These are phyloP conservation scores for Bolinopsis microptera DNA, from an alignment of 37 sponge, comb jelly and placozoan genomes.

Conservation along the genomic window DNA sequence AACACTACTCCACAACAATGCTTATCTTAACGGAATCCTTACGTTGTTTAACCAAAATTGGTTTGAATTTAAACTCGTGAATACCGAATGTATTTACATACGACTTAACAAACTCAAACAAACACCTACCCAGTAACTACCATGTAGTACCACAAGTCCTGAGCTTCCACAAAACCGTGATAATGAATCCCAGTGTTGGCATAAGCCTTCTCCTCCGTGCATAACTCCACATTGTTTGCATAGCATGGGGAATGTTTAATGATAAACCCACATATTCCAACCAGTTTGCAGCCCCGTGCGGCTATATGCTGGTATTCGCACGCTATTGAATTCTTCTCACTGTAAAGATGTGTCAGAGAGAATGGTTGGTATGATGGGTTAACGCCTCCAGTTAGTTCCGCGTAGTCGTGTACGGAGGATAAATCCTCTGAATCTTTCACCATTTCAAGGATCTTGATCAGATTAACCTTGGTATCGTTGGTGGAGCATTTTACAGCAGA, in stretches of 20 bases:
- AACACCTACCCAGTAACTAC: not conserved
- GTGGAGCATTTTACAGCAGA: not conserved
- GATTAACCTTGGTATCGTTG: not conserved
- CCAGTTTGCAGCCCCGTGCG: not conserved
- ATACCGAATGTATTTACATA: too few species aligned
- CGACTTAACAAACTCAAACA: too few species aligned
- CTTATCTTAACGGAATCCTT: too few species aligned
- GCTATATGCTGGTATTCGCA: not conserved
- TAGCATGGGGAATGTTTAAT: not conserved
- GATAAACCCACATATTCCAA: not conserved
- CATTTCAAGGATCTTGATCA: not conserved
- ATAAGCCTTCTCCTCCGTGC: not conserved
- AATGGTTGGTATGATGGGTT: not conserved
- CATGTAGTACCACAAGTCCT: not conserved
- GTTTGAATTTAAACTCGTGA: too few species aligned
- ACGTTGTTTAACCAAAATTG: too few species aligned
- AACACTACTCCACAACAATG: too few species aligned
- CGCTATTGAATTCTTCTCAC: not conserved
- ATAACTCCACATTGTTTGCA: not conserved
- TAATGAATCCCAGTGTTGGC: not conserved
- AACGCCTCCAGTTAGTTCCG: not conserved
- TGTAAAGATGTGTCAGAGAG: not conserved
- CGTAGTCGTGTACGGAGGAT: not conserved
- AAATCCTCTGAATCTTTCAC: not conserved
- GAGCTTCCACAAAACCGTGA: not conserved